Evolutionary conservation across 2,113 vertebrate species (phyloP).

Genomic region (Buteo buteo): DNA sequence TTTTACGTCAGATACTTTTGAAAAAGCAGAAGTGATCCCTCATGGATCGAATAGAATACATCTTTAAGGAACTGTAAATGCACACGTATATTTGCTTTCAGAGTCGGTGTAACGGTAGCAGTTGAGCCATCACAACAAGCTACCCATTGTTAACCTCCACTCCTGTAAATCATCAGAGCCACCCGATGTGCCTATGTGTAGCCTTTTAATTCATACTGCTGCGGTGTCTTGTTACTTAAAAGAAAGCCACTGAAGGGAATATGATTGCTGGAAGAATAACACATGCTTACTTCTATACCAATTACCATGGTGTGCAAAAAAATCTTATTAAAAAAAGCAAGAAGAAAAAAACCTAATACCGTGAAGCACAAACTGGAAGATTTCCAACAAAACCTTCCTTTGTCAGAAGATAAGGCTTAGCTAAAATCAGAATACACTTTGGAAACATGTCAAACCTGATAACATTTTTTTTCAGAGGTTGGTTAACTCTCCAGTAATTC

Average conservation of each 20-base stretch:
- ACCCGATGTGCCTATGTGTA: background rate
- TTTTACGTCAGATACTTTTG: background rate
- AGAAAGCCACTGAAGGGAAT: conserved; percentile 10
- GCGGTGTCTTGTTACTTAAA: conserved; percentile 5
- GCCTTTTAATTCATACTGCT: conserved; percentile 56
- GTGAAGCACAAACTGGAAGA: background rate
- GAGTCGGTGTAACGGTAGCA: fast-evolving
- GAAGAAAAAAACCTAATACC: background rate
- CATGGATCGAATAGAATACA: background rate
- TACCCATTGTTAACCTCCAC: background rate
- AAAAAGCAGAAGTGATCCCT: background rate
- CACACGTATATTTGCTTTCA: background rate
- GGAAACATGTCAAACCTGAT: background rate
- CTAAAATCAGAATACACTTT: background rate
- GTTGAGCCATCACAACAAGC: conserved; percentile 13
- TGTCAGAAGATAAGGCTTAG: background rate
- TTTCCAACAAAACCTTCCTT: background rate
- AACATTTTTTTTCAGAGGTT: conserved; percentile 2
- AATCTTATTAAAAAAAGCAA: background rate
- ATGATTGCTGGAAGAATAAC: conserved; percentile 22
- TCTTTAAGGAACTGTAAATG: background rate
- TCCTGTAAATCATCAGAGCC: conserved; percentile 43
- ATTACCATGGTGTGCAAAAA: background rate
- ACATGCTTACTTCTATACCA: background rate
- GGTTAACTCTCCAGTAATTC: background rate